phyloP scores from a whole-genome alignment of 2,888 invertebrate genomes.

The Lordiphosa andalusiaca region DNA sequence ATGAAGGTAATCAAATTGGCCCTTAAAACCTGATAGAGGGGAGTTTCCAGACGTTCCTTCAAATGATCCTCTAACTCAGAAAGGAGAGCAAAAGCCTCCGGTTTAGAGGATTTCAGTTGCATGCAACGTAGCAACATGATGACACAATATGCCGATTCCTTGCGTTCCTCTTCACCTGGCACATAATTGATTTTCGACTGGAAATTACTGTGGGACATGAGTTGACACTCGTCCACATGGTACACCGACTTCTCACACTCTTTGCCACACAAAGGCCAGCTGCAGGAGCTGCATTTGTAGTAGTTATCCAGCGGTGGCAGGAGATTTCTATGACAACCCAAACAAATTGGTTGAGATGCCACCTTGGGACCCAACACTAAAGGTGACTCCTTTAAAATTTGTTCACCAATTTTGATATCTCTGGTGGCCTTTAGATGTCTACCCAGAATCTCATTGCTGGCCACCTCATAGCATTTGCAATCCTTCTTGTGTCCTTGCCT shows the following conservation, averaged over 20 bases:
- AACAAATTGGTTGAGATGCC: constrained; percentile 83
- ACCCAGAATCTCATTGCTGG: constrained; percentile 82
- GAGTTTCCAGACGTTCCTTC: constrained; percentile 83
- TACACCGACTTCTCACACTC: constrained; percentile 82
- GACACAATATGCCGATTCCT: constrained; percentile 85
- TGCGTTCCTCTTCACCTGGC: constrained; percentile 68
- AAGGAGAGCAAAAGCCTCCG: constrained; percentile 76
- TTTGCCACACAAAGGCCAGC: constrained; percentile 86
- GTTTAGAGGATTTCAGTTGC: constrained; percentile 82
- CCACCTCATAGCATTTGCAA: constrained; percentile 82
- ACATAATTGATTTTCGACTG: constrained; percentile 82
- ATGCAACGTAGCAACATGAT: constrained; percentile 85
- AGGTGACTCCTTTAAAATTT: constrained; percentile 85
- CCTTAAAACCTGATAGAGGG: constrained; percentile 83
- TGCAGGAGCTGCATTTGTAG: constrained; percentile 84
- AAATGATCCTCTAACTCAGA: constrained; percentile 81
- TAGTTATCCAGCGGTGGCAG: constrained; percentile 79
- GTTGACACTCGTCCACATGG: constrained; percentile 84
- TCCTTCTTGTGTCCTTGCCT: constrained; percentile 84
- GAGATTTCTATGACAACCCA: constrained; percentile 83
- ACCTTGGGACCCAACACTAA: constrained; percentile 86
- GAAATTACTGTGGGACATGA: constrained; percentile 83
- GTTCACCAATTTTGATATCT: constrained; percentile 85
- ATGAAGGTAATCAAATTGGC: constrained; percentile 84
- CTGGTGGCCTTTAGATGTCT: constrained; percentile 85